Percentiles rank a stretch among this genome's conserved stretches.
These are phyloP conservation scores for Paratrypauchen microcephalus DNA, from an alignment of 2,797 vertebrate genomes.

Conservation along the genomic window DNA sequence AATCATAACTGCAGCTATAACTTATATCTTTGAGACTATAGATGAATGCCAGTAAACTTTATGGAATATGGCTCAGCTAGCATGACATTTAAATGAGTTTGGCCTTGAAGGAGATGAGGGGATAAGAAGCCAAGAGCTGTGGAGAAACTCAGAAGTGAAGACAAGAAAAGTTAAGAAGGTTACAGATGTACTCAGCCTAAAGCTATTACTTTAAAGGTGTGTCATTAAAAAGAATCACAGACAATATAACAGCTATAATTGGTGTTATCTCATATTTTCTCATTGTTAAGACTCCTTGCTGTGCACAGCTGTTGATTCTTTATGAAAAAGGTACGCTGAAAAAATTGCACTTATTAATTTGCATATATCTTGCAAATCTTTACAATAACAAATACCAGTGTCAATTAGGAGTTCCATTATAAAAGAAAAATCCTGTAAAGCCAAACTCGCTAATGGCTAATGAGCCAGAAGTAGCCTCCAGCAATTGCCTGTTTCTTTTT, in stretches of 20 bases:
- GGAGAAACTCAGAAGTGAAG: neutral
- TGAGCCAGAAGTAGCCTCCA: constrained; percentile 32
- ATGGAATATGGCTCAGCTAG: neutral
- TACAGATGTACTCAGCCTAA: neutral
- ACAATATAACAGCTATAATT: neutral
- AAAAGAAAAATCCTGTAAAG: constrained; percentile 18
- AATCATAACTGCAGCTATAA: neutral
- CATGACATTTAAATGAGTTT: neutral
- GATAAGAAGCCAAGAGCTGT: constrained; percentile 2
- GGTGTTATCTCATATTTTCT: constrained; percentile 1
- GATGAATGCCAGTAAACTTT: neutral
- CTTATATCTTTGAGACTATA: neutral
- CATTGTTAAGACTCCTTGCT: neutral
- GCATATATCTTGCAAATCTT: neutral
- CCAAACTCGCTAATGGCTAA: constrained; percentile 39
- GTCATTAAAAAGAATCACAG: neutral
- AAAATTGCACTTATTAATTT: neutral
- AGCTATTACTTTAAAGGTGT: neutral
- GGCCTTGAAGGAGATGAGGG: neutral
- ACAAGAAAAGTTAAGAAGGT: constrained; percentile 2
- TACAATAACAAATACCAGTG: neutral
- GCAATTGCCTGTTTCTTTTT: constrained; percentile 13
- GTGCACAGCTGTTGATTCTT: neutral
- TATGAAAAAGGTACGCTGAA: too few relatives aligned
- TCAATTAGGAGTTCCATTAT: constrained; percentile 10